Conservation (phyloP, 2,888 invertebrate species). For the Hetaerina titia region DNA sequence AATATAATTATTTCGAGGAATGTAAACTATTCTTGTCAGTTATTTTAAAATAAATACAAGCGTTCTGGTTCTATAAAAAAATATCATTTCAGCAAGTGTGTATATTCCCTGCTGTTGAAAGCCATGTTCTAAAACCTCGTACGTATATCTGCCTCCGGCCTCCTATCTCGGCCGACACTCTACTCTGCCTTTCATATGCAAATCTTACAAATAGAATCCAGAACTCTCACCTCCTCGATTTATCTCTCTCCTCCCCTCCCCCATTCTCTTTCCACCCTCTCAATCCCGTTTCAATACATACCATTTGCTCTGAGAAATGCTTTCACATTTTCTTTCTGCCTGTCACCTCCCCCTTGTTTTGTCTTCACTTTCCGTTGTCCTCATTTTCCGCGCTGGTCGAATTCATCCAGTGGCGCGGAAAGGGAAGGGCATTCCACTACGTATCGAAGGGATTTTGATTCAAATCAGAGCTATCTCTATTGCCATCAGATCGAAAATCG, state of each 20-base stretch:
- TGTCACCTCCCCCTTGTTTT: background rate
- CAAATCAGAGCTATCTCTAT: no score
- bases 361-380: background rate
- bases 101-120: background rate
- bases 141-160: background rate
- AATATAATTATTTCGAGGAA: no score
- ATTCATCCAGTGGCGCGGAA: background rate
- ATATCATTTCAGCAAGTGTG: background rate
- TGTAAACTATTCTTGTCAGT: no score
- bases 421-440: background rate
- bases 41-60: background rate
- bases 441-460: background rate
- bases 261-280: background rate
- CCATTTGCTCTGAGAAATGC: background rate
- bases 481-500: no score
- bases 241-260: background rate
- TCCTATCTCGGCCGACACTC: background rate
- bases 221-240: conserved; percentile 22
- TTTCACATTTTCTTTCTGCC: conserved; percentile 1
- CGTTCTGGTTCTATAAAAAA: background rate
- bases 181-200: conserved; percentile 44
- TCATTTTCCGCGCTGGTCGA: background rate
- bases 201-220: conserved; percentile 52
- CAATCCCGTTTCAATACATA: background rate
- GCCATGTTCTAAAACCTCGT: background rate